Conservation (phyloP, 2,888 invertebrate species). For the Lomographa bimaculata region DNA sequence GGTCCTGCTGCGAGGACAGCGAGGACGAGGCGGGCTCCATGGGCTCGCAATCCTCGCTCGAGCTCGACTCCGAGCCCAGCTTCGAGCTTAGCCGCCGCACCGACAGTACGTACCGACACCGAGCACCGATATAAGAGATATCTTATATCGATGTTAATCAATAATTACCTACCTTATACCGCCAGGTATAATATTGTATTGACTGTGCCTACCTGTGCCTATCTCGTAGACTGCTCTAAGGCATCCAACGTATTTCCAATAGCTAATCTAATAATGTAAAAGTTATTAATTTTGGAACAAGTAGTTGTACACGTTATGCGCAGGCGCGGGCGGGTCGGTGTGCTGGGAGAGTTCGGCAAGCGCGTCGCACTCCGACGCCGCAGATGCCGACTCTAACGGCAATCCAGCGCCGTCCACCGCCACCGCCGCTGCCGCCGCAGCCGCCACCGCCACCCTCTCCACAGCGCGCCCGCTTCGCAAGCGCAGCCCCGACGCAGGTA, state of each 20-base stretch:
- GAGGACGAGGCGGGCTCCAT: conserved; percentile 37
- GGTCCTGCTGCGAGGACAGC: conserved; percentile 39
- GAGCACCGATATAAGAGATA: too few species aligned
- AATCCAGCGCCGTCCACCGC: conserved; percentile 37
- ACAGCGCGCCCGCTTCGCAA: too few species aligned
- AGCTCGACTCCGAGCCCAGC: conserved; percentile 55
- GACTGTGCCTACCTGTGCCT: too few species aligned
- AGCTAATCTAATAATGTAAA: too few species aligned
- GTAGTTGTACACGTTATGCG: too few species aligned
- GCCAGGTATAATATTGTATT: too few species aligned
- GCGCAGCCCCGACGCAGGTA: too few species aligned
- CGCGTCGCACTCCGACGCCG: conserved; percentile 43
- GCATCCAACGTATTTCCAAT: too few species aligned
- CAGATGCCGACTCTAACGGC: conserved; percentile 59
- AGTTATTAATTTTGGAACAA: too few species aligned
- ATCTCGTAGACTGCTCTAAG: too few species aligned
- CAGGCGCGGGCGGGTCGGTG: conserved; percentile 37
- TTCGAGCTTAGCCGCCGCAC: conserved; percentile 44
- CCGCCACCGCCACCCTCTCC: conserved; percentile 8
- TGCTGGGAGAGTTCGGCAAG: conserved; percentile 48
- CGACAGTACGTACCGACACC: conserved; percentile 38
- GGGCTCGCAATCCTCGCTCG: conserved; percentile 58
- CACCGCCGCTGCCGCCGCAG: conserved; percentile 17
- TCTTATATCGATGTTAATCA: too few species aligned
- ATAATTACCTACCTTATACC: too few species aligned